A percentile compares a stretch with the other conserved stretches of the same genome.
These are phyloP conservation scores for Anticlea derivata DNA, from an alignment of 2,888 invertebrate species.

Conservation along the genomic window DNA sequence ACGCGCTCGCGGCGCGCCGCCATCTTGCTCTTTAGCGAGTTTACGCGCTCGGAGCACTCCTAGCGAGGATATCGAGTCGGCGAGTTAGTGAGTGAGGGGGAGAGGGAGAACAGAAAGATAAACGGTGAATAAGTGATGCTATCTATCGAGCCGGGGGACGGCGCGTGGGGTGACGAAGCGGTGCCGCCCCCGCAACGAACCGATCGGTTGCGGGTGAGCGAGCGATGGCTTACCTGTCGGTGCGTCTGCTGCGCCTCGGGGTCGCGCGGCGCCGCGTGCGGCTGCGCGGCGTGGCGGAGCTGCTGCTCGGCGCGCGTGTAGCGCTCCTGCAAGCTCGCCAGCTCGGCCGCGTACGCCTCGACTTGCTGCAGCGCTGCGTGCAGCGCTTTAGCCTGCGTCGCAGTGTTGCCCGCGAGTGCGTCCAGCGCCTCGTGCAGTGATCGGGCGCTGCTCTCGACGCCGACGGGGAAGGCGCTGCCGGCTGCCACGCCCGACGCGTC, in stretches of 20 bases:
- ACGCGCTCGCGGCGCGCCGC: conserved; percentile 94
- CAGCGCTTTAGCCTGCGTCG: conserved; percentile 86
- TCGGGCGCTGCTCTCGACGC: conserved; percentile 88
- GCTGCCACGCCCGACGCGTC: conserved; percentile 93
- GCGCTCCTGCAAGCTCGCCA: conserved; percentile 92
- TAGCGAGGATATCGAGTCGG: conserved; percentile 81
- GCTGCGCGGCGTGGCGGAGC: conserved; percentile 91
- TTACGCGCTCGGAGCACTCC: conserved; percentile 94
- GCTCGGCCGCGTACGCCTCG: conserved; percentile 94
- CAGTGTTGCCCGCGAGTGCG: conserved; percentile 84
- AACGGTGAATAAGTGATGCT: conserved; percentile 64
- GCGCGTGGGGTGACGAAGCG: conserved; percentile 51
- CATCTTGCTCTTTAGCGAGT: conserved; percentile 94
- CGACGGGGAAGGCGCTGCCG: conserved; percentile 87
- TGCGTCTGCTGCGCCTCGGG: conserved; percentile 92
- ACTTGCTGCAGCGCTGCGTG: conserved; percentile 92
- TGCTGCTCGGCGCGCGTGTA: conserved; percentile 95
- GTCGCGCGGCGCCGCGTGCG: conserved; percentile 92
- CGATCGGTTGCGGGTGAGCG: too few relatives aligned
- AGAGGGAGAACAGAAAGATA: conserved; percentile 69
- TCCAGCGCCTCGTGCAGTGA: conserved; percentile 88
- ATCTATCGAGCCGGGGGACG: conserved; percentile 37
- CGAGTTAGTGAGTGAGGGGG: conserved; percentile 68
- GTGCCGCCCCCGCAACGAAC: conserved; percentile 35
- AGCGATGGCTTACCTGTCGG: conserved; percentile 90